These are phyloP conservation scores for Lithophane socia DNA, from an alignment of 2,888 invertebrate genomes.

Conservation along the genomic window DNA sequence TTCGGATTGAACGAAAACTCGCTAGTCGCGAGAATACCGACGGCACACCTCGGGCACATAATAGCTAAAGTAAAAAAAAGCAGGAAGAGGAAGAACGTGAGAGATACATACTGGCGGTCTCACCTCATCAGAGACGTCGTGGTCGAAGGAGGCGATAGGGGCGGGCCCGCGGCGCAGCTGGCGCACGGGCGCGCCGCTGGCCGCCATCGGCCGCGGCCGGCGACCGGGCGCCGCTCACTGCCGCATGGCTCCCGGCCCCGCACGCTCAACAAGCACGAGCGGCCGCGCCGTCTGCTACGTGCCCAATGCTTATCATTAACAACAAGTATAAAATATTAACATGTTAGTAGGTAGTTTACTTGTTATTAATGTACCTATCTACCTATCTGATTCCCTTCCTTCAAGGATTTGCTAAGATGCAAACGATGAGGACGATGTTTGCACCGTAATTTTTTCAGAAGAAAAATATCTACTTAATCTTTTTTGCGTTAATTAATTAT, in stretches of 20 bases:
- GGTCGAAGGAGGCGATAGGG: conserved; percentile 98
- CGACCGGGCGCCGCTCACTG: conserved; percentile 37
- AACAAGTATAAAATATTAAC: conserved; percentile 15
- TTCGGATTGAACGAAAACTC: background rate
- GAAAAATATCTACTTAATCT: background rate
- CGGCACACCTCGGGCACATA: background rate
- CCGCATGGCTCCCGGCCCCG: conserved; percentile 29
- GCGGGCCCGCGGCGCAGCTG: conserved; percentile 97
- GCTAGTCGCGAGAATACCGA: background rate
- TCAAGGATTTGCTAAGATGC: background rate
- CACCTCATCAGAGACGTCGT: conserved; percentile 95
- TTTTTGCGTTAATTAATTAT: background rate
- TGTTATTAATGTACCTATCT: background rate
- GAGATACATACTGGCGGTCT: conserved; percentile 90
- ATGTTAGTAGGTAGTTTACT: background rate
- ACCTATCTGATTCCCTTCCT: conserved; percentile 1
- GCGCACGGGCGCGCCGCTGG: conserved; percentile 77
- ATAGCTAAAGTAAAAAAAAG: conserved; percentile 62
- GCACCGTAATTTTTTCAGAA: background rate
- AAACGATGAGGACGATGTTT: background rate
- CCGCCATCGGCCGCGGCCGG: conserved; percentile 70
- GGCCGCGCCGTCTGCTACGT: background rate
- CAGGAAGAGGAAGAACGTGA: conserved; percentile 76
- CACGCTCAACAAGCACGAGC: background rate
- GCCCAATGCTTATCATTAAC: conserved; percentile 6